Percentiles rank a stretch among this genome's conserved stretches.
Conservation (phyloP, 2,797 vertebrate species). For the Hozukius guyotensis region DNA sequence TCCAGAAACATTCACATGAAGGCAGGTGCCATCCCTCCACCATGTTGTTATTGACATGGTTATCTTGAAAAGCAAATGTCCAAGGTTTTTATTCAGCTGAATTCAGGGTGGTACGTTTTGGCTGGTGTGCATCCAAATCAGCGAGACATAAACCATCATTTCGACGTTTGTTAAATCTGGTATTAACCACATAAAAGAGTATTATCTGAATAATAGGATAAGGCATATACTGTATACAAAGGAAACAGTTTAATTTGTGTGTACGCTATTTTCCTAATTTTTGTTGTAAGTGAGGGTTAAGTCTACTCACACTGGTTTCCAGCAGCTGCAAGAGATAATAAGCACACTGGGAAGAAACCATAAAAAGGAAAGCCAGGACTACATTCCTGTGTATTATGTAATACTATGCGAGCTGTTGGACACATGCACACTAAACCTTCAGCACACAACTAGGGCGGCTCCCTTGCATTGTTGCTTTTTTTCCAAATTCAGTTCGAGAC, state of each 20-base stretch:
- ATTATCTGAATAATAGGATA: background rate
- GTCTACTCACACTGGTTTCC: conserved; percentile 2
- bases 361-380: background rate
- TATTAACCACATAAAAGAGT: background rate
- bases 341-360: background rate
- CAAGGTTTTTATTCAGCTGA: background rate
- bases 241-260: background rate
- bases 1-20: background rate
- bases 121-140: background rate
- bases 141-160: background rate
- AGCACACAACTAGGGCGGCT: background rate
- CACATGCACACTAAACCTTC: background rate
- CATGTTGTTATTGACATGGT: background rate
- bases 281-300: background rate
- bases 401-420: background rate
- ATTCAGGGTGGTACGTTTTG: background rate
- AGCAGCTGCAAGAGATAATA: conserved; percentile 18
- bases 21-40: conserved; percentile 20
- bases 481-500: background rate
- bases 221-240: background rate
- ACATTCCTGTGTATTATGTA: background rate
- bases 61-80: background rate
- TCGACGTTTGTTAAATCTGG: background rate
- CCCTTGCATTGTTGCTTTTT: background rate
- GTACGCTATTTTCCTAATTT: background rate